These are phyloP conservation scores for Oppia nitens DNA, from an alignment of 1,140 invertebrate genomes.

Conservation along the genomic window DNA sequence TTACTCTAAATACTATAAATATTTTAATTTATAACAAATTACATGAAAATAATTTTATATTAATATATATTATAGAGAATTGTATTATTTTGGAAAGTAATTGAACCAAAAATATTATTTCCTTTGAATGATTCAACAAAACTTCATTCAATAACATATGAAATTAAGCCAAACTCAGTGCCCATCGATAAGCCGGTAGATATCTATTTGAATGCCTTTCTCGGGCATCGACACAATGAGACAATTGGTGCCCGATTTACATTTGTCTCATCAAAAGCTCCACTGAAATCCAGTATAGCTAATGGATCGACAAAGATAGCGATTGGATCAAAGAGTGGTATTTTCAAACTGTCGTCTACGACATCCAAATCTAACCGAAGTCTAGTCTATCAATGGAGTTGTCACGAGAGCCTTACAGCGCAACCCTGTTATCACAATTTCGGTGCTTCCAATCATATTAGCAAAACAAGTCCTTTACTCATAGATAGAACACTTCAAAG, in stretches of 20 bases:
- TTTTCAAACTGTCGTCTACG: background rate
- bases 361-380: background rate
- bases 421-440: constrained; percentile 15
- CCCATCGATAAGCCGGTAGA: constrained; percentile 10
- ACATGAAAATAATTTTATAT: background rate
- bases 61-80: constrained; percentile 2
- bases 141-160: background rate
- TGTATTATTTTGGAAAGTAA: constrained; percentile 10
- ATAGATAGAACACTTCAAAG: constrained; percentile 14
- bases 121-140: constrained; percentile 7
- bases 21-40: background rate
- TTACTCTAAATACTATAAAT: no score
- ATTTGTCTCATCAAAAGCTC: background rate
- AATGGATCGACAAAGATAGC: constrained; percentile 12
- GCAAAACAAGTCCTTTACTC: constrained; percentile 11
- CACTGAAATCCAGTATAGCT: constrained; percentile 9
- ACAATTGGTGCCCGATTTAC: constrained; percentile 10
- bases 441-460: background rate
- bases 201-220: constrained; percentile 10
- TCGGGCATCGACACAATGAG: constrained; percentile 11
- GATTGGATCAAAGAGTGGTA: constrained; percentile 12
- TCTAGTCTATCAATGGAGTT: constrained; percentile 21
- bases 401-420: constrained; percentile 16
- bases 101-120: constrained; percentile 11
- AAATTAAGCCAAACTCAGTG: constrained; percentile 10